Conservation (phyloP, 1,140 invertebrate genomes). For the Dendroctonus valens region DNA sequence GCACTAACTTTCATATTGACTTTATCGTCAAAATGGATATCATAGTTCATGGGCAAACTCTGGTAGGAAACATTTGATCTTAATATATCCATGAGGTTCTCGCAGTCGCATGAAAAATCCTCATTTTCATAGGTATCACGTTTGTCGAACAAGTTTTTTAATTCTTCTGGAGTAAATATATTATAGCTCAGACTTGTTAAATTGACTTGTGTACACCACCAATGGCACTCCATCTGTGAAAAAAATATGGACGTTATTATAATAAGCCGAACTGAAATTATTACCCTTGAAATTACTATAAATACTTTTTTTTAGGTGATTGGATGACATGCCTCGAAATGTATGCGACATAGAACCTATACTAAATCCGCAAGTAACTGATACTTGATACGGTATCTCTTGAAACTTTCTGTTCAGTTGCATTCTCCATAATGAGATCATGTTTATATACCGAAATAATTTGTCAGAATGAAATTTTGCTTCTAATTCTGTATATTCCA, state of each 20-base stretch:
- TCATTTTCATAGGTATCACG: conserved; percentile 24
- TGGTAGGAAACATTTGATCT: conserved; percentile 31
- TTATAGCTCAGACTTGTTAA: conserved; percentile 24
- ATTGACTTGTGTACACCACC: conserved; percentile 41
- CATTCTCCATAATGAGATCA: no score
- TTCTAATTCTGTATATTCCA: no score
- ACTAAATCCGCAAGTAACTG: no score
- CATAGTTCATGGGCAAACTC: conserved; percentile 38
- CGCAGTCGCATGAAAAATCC: conserved; percentile 36
- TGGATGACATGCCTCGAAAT: no score
- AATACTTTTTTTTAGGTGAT: no score
- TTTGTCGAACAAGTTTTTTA: conserved; percentile 29
- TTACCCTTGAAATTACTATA: no score
- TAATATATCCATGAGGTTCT: conserved; percentile 28
- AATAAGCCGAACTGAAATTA: no score
- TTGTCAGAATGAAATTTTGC: no score
- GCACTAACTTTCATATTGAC: conserved; percentile 46
- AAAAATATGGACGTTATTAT: background rate
- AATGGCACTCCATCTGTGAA: conserved; percentile 42
- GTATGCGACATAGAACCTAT: no score
- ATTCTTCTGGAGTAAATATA: conserved; percentile 23
- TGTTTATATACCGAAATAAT: no score
- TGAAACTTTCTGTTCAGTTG: no score
- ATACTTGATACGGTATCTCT: no score
- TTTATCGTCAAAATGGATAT: conserved; percentile 39